Evolutionary conservation across 2,113 vertebrate species (phyloP).

Genomic region (Nibea albiflora): DNA sequence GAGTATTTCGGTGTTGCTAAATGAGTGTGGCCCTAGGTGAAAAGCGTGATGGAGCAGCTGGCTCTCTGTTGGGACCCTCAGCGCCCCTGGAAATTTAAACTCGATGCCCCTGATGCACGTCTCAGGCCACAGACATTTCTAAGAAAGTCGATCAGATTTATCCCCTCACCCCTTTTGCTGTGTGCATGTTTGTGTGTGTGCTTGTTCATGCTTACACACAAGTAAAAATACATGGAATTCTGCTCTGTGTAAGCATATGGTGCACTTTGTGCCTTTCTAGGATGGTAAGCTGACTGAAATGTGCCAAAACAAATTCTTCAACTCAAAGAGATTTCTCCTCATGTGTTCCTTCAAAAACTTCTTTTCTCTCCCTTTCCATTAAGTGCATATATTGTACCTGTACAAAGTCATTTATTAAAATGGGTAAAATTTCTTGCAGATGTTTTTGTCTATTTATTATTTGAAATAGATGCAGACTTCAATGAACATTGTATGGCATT

Average conservation of each 20-base stretch:
- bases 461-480: neutral
- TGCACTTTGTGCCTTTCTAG: constrained; percentile 9
- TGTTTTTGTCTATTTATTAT: no score
- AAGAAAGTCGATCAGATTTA: constrained; percentile 54
- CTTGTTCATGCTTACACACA: constrained; percentile 2
- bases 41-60: constrained; percentile 76
- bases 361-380: neutral
- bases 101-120: constrained; percentile 61
- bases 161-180: neutral
- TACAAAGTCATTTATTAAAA: no score
- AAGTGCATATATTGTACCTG: neutral
- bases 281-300: neutral
- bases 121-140: constrained; percentile 63
- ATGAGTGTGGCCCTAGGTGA: constrained; percentile 69
- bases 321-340: neutral
- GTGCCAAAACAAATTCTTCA: neutral
- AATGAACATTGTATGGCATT: neutral
- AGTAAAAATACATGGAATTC: constrained; percentile 15
- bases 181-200: constrained; percentile 22
- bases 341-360: neutral
- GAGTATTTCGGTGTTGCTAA: constrained; percentile 52
- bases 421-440: no score
- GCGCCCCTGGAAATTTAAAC: constrained; percentile 64
- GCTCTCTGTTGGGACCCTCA: constrained; percentile 64
- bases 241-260: constrained; percentile 41